phyloP scores from a whole-genome alignment of 1,140 invertebrate genomes.

The Penaeus japonicus region DNA sequence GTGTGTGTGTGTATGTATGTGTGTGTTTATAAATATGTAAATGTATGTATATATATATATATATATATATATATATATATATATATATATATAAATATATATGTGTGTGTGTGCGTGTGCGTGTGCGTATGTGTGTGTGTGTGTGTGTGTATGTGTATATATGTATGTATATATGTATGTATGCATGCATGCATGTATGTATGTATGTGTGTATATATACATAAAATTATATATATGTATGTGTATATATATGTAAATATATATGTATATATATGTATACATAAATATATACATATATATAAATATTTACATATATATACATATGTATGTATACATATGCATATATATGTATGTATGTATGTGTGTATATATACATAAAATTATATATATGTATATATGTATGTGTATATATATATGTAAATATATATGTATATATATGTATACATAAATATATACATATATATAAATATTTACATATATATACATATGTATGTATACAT shows the following conservation, averaged over 20 bases:
- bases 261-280: neutral
- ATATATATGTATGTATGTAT: neutral
- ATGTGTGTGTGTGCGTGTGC: neutral
- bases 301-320: neutral
- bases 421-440: neutral
- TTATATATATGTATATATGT: neutral
- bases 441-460: neutral
- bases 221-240: neutral
- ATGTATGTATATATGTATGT: neutral
- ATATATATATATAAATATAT: neutral
- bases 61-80: conserved; percentile 1
- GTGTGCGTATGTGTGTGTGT: neutral
- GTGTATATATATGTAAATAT: neutral
- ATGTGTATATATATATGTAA: neutral
- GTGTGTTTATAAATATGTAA: neutral
- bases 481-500: neutral
- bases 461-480: neutral
- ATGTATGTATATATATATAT: neutral
- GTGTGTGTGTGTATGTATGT: neutral
- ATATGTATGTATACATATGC: neutral
- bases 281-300: neutral
- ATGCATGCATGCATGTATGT: neutral
- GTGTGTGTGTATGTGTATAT: neutral
- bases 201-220: neutral
- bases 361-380: neutral